Evolutionary conservation across 2,888 invertebrate genomes (phyloP).

Genomic region (Mythimna albipuncta): DNA sequence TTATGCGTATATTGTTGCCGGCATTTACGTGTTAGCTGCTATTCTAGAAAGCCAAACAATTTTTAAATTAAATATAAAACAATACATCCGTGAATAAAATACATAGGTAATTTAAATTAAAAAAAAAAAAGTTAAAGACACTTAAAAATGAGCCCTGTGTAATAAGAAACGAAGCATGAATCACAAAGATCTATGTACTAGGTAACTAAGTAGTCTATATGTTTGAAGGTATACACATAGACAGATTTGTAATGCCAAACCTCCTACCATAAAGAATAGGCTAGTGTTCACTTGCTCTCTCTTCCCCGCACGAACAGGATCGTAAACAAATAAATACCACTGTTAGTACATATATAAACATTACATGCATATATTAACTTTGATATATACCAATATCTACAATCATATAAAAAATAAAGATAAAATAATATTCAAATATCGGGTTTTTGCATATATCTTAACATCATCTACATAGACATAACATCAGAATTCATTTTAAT

Average conservation of each 20-base stretch:
- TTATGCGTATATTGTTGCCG: constrained; percentile 18
- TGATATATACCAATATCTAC: constrained; percentile 31
- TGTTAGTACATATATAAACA: constrained; percentile 76
- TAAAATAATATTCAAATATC: constrained; percentile 7
- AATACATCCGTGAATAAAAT: constrained; percentile 8
- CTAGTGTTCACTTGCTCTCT: constrained; percentile 88
- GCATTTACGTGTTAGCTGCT: constrained; percentile 21
- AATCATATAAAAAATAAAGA: constrained; percentile 25
- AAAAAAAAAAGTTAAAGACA: background rate
- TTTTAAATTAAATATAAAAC: constrained; percentile 1
- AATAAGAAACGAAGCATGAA: constrained; percentile 60
- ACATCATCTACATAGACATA: constrained; percentile 35
- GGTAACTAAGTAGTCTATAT: constrained; percentile 70
- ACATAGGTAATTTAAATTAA: constrained; percentile 12
- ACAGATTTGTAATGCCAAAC: constrained; percentile 79
- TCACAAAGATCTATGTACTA: constrained; percentile 58
- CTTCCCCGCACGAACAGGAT: constrained; percentile 85
- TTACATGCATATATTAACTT: constrained; percentile 55
- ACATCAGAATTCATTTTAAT: constrained; percentile 18
- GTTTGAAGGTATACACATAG: constrained; percentile 69
- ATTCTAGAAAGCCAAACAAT: constrained; percentile 29
- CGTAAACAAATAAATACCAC: constrained; percentile 86
- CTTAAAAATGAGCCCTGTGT: constrained; percentile 62
- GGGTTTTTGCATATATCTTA: constrained; percentile 21
- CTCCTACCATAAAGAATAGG: constrained; percentile 89